These are phyloP conservation scores for Cryptocephalus primarius DNA, from an alignment of 2,888 invertebrate genomes.

Conservation along the genomic window DNA sequence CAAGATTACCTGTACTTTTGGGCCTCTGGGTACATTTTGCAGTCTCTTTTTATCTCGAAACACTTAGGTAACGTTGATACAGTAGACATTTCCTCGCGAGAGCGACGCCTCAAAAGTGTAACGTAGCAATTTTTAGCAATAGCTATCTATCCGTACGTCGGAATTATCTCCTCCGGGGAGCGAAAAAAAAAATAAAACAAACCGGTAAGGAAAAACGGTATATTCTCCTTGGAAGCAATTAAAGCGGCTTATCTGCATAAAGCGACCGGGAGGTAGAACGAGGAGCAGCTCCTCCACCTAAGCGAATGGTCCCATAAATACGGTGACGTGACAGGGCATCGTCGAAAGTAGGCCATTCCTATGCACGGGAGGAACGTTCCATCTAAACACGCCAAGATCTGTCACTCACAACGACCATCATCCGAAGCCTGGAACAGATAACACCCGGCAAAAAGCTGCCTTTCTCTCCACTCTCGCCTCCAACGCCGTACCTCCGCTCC, in stretches of 20 bases:
- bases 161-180: conserved; percentile 2
- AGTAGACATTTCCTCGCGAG: too few species aligned
- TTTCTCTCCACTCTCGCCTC: conserved; percentile 5
- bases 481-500: not conserved
- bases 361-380: conserved; percentile 37
- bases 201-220: conserved; percentile 6
- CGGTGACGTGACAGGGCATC: conserved; percentile 30
- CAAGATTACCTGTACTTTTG: too few species aligned
- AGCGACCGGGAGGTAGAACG: conserved; percentile 26
- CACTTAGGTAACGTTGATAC: too few species aligned
- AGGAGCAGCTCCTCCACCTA: conserved; percentile 10
- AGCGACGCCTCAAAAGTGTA: too few species aligned
- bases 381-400: conserved; percentile 39
- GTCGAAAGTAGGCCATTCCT: conserved; percentile 36
- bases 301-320: conserved; percentile 30
- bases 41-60: too few species aligned
- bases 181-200: conserved; percentile 8
- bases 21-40: too few species aligned
- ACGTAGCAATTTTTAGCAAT: too few species aligned
- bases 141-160: too few species aligned
- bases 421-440: conserved; percentile 3
- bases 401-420: conserved; percentile 38
- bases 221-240: conserved; percentile 23
- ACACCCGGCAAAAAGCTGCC: conserved; percentile 11
- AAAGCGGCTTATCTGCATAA: conserved; percentile 37